These are phyloP conservation scores for Drosophila phalerata DNA, from an alignment of 2,888 invertebrate species.

Conservation along the genomic window DNA sequence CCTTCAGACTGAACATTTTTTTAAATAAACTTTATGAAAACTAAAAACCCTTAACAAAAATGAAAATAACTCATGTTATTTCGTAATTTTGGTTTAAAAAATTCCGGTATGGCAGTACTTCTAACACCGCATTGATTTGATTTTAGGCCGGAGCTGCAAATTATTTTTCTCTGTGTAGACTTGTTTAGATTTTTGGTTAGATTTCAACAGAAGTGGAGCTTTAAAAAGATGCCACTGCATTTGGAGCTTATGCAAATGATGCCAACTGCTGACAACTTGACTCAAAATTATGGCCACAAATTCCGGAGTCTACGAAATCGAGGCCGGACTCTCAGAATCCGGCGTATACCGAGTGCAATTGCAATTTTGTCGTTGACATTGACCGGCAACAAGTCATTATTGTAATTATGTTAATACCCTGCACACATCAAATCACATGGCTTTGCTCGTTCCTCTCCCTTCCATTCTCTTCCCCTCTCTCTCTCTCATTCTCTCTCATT, in stretches of 20 bases:
- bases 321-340: conserved; percentile 4
- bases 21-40: too few relatives aligned
- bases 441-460: background rate
- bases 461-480: background rate
- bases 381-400: conserved; percentile 75
- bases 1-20: too few relatives aligned
- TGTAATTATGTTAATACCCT: conserved; percentile 73
- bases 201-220: conserved; percentile 2
- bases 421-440: conserved; percentile 20
- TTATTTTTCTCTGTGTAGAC: too few relatives aligned
- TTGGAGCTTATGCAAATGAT: conserved; percentile 46
- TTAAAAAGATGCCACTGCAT: conserved; percentile 28
- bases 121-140: too few relatives aligned
- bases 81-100: too few relatives aligned
- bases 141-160: too few relatives aligned
- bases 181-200: conserved; percentile 4
- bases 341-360: conserved; percentile 8
- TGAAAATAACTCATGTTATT: too few relatives aligned
- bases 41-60: too few relatives aligned
- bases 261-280: conserved; percentile 51
- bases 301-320: conserved; percentile 36
- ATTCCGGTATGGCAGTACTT: too few relatives aligned
- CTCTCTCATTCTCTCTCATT: background rate
- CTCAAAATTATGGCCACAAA: conserved; percentile 56
- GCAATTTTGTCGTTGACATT: conserved; percentile 39